Conservation (phyloP, 2,797 vertebrate species). For the Sebastes trivittatus region DNA sequence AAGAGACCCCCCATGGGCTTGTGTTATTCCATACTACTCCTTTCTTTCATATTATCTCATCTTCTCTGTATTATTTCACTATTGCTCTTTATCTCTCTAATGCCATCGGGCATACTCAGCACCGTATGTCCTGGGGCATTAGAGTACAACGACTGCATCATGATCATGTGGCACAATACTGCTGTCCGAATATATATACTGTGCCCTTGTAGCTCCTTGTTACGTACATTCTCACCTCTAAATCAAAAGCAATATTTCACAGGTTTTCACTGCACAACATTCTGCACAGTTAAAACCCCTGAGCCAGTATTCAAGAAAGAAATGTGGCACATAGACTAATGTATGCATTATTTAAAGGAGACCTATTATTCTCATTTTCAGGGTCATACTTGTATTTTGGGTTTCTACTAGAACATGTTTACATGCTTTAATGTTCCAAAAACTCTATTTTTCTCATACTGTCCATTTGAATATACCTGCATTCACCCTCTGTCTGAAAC, state of each 20-base stretch:
- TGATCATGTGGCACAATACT: conserved; percentile 6
- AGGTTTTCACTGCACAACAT: background rate
- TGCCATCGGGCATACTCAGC: background rate
- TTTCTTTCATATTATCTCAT: background rate
- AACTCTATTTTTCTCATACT: no score
- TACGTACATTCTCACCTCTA: background rate
- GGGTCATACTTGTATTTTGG: no score
- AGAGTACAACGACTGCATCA: conserved; percentile 1
- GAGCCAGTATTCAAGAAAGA: background rate
- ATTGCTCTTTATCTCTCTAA: background rate
- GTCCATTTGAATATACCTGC: no score
- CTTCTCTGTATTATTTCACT: background rate
- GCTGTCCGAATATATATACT: background rate
- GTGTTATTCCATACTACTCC: conserved; percentile 1
- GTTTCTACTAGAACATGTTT: no score
- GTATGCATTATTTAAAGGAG: background rate
- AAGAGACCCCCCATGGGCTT: background rate
- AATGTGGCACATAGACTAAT: background rate
- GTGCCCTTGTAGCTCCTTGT: background rate
- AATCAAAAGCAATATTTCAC: background rate
- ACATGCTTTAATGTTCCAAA: no score
- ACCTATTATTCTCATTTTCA: no score
- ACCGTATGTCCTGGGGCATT: background rate
- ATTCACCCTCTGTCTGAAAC: no score
- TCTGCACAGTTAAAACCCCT: background rate